Evolutionary conservation across 2,113 vertebrate species (phyloP), one percentile per base, ranked within the genome.

Genomic region (Ammodytes dubius): DNA sequence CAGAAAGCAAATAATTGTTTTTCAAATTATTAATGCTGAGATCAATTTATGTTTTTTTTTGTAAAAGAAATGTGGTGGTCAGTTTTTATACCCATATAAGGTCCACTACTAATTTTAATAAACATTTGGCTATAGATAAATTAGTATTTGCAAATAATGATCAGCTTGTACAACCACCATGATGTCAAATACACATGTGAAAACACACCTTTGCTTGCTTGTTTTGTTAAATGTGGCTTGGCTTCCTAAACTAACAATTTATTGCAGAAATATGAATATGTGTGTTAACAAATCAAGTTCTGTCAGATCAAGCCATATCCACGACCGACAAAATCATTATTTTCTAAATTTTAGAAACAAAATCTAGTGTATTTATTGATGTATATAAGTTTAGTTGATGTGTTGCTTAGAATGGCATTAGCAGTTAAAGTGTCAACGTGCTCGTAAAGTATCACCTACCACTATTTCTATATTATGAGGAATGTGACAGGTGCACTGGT

Each of bases 401-500:
- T 39, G 61, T 81, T 17, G 45, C 42, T n/a, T 71, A 35, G 42
- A 47, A 7, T 53, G 65, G 43, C 53, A 49, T 27, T 49, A 43
- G 40, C 45, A 72, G 57, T 81, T 40, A 78, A 77, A 73, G 27
- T 78, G 73, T 77, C 75, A 77, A 47, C 57, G 52, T 66, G 46
- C 57, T 66, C 49, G 43, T 84, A 72, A 68, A 69, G 64, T 47
- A 79, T 79, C 50, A 35, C 52, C 17, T 27, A 53, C 69, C 47
- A 56, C 50, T 49, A 54, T 56, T 86, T 86, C 67, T 73, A 47
- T 27, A 74, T 50, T 53, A 54, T 56, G 46, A 57, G 54, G 57
- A 77, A 87, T 58, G 50, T 69, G 67, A 87, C 84, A 88, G 81
- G 80, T 87, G 77, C 67, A 68, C 17, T 47, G 71, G 77, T 79